Evolutionary conservation across 2,888 invertebrate species (phyloP), one percentile per base, ranked within the genome.

Genomic region (Microctonus hyperodae): DNA sequence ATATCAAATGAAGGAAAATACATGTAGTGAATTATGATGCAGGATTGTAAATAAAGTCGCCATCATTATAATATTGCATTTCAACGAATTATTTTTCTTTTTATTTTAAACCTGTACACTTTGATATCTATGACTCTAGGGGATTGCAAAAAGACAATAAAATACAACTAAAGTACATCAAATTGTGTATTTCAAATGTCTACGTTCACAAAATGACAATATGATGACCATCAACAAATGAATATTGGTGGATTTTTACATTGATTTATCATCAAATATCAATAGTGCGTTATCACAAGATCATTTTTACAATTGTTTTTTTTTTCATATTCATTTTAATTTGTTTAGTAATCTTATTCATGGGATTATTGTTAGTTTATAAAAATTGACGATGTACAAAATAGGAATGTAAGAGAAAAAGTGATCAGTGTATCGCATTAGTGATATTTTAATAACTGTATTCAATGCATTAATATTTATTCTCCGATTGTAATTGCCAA

Each of bases 121-220:
- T 69, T 72, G 66, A 64, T 55, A 57, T 60, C 63, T 64, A 66
- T 67, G 74, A 65, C 72, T 66, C 75, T 77, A 78, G 75, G 79
- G 74, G 78, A 72, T 77, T 80, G 76, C 76, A n/a, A n/a, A n/a
- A n/a, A n/a, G n/a, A n/a, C n/a, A 77, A 76, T n/a, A 79, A 79
- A 75, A 74, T 73, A 57, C 65, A 56, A 65, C 64, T 70, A 68
- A 68, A 59, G 64, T 67, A 9, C 11, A 5, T 7, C 9, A 50
- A 23, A 50, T 50, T 20, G 48, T 50, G 22, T 10, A 22, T 11
- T 23, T 50, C 50, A 1, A 23, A 22, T 11, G 22, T 11, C 9
- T 22, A 22, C 10, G 22, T 7, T 22, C 48, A 50, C 3, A 50
- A 28, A 28, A 28, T 5, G 28, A 5, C 3, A 28, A 28, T 28